Evolutionary conservation across 2,113 vertebrate genomes (phyloP).

Genomic region (Opisthocomus hoazin): DNA sequence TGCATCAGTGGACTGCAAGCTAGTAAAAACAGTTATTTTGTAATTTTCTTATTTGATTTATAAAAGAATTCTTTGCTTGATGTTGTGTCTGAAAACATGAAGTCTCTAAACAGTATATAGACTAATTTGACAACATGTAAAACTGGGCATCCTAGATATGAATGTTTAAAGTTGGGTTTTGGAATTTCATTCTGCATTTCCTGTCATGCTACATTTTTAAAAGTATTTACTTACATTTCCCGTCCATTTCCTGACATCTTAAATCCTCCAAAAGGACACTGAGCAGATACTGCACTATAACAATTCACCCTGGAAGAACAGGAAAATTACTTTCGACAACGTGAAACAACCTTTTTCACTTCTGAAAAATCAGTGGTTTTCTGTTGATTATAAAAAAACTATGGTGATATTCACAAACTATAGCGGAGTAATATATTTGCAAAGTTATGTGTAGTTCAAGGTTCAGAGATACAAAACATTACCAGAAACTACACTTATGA

Average conservation of each 20-base stretch:
- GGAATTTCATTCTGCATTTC: neutral
- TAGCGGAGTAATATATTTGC: neutral
- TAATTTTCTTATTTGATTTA: neutral
- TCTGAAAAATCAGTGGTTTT: neutral
- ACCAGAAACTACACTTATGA: neutral
- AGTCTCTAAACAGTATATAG: neutral
- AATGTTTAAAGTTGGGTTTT: neutral
- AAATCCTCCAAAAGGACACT: conserved; percentile 86
- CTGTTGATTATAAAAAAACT: neutral
- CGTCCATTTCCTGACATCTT: conserved; percentile 93
- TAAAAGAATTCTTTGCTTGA: neutral
- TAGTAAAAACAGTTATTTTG: neutral
- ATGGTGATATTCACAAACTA: neutral
- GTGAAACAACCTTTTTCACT: neutral
- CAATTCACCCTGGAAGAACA: conserved; percentile 82
- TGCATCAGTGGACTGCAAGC: neutral
- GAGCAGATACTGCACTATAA: conserved; percentile 76
- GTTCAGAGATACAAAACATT: neutral
- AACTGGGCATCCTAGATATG: neutral
- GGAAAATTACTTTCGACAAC: neutral
- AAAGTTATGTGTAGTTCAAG: neutral
- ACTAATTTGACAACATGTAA: neutral
- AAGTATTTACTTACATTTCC: conserved; percentile 80
- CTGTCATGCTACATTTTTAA: neutral
- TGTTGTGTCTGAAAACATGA: neutral